Evolutionary conservation across 2,888 invertebrate species (phyloP), one percentile per base, ranked within the genome.

Genomic region (Drosophila histrio): DNA sequence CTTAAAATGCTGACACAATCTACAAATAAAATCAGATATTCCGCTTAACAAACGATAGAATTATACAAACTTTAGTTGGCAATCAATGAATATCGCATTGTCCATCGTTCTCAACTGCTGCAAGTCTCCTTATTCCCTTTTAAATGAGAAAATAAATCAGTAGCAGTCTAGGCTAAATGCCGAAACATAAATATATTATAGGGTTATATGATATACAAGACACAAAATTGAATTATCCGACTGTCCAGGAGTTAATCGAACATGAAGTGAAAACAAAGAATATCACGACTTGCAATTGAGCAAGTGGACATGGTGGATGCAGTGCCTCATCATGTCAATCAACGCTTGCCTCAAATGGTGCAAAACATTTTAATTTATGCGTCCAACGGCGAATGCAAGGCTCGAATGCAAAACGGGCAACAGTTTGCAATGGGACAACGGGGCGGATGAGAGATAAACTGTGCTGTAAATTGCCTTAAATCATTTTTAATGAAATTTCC

Each of bases 401-500:
- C 46, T 44, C 41, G 19, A 58, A 28, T 34, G 38, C 50, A 46
- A 26, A 26, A 7, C 11, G 26, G 43, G 7, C 13, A 36, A 5
- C 24, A 13, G 19, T 4, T 4, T 26, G 17, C 7, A 21, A 2
- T 6, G 13, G 26, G 24, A n/a, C 9, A 38, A 41, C 24, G 26
- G 34, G 41, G 39, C 22, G 52, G 13, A 41, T 52, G 41, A 34
- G 52, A 30, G 70, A 15, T 59, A 72, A 56, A 68, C 63, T 72
- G 61, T 60, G 56, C 65, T 49, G 76, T 64, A 74, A 81, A 79
- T 68, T 79, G 81, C 79, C 70, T 85, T 77, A 83, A 85, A 87
- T 85, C 72, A 79, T 73, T 79, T 87, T 87, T 83, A 85, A 87
- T 87, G 81, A 83, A 85, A 86, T 87, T 78, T 76, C 58, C 78